Evolutionary conservation across 2,113 vertebrate species (phyloP), one percentile per base, ranked within the genome.

Genomic region (Tragulus kanchil): DNA sequence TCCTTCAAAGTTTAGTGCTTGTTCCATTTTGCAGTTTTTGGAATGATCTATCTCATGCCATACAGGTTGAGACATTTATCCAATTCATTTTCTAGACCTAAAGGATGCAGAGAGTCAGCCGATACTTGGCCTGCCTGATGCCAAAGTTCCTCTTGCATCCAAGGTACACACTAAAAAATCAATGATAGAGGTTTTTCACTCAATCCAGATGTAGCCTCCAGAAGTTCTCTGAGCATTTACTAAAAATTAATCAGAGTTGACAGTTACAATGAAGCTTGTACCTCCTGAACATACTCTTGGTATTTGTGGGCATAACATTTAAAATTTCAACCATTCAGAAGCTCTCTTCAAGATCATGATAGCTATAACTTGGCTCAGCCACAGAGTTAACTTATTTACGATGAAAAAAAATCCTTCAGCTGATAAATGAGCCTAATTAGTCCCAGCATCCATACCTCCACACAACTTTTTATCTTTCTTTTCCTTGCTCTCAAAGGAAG

Each of bases 261-360:
- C 64, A 91, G 64, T 81, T 67, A 64, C 78, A 13, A 89, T 31
- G 31, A 94, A 96, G 45, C 25, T 16, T 61, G 62, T 56, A 62
- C 26, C 61, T 71, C 36, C 28, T 65, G 69, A 69, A 21, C 1
- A 3, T 48, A 71, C 5, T 5, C 69, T 90, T 50, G 21, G 28
- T 73, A 31, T 71, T 85, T 5, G 25, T 54, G 19, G 13, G 58
- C 59, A 83, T 82, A 85, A 77, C 11, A 88, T 90, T 89, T 56
- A 73, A 82, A 58, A 82, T 85, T 92, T 88, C 42, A 50, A 13
- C 31, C n/a, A 52, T 85, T 88, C 91, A 89, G 89, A 89, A 95
- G 14, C 26, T 61, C 28, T 54, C 31, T 9, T 84, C 90, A 75
- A 87, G 92, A 77, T 59, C 59, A 56, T 75, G 65, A 84, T 7